Evolutionary conservation across 2,888 invertebrate genomes (phyloP).

Genomic region (Stomorhina lunata): DNA sequence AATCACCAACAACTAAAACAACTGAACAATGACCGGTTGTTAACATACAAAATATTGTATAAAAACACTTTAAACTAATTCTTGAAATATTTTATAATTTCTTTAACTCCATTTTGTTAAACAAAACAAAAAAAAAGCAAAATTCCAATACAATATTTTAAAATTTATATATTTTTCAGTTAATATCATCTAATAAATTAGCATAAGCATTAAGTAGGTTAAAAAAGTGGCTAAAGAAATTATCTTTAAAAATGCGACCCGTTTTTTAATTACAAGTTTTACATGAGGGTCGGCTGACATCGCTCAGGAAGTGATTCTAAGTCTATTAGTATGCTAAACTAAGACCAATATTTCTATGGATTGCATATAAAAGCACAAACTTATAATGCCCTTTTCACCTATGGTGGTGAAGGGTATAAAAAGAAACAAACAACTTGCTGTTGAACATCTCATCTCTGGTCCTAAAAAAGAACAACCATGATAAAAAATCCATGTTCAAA

Average conservation of each 20-base stretch:
- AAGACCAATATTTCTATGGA: no score
- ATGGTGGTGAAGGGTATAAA: neutral
- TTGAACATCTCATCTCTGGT: constrained; percentile 20
- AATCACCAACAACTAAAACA: constrained; percentile 11
- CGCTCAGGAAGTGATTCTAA: no score
- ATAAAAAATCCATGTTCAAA: constrained; percentile 10
- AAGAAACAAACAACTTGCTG: constrained; percentile 5
- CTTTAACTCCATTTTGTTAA: constrained; percentile 42
- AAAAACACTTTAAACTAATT: constrained; percentile 29
- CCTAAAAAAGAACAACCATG: neutral
- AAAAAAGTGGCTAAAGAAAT: no score
- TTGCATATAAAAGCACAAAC: no score
- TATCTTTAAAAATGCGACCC: no score
- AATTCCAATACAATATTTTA: neutral
- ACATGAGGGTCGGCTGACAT: no score
- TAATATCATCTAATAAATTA: no score
- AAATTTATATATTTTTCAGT: neutral
- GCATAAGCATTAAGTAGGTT: no score
- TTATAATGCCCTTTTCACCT: neutral
- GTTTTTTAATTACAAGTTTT: no score
- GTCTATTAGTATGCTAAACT: no score
- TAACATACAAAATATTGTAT: constrained; percentile 3
- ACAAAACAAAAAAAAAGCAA: neutral
- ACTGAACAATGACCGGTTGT: constrained; percentile 44
- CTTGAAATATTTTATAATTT: constrained; percentile 59